Percentiles rank a stretch among this genome's conserved stretches.
These are phyloP conservation scores for Disparrhopalites patrizii DNA, from an alignment of 2,888 invertebrate species.

Conservation along the genomic window DNA sequence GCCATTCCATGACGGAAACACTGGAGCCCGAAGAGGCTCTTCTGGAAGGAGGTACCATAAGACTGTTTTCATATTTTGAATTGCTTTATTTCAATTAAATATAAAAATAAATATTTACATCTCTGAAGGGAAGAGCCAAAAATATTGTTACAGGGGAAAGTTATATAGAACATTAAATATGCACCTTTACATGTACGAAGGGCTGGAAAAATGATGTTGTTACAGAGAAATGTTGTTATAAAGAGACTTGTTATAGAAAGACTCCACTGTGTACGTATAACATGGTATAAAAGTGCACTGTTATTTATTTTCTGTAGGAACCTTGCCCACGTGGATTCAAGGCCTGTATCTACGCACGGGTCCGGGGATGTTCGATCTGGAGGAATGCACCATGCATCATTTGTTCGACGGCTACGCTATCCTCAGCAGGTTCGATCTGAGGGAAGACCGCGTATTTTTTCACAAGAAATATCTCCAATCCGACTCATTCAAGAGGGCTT, in stretches of 20 bases:
- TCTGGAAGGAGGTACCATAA: not conserved
- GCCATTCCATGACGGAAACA: slow-evolving; percentile 10
- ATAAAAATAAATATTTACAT: no score
- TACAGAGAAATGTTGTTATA: no score
- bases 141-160: no score
- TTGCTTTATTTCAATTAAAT: no score
- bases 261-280: no score
- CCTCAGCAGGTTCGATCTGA: slow-evolving; percentile 53
- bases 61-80: not conserved
- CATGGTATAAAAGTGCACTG: no score
- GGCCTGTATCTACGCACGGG: slow-evolving; percentile 14
- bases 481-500: slow-evolving; percentile 53
- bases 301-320: not conserved
- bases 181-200: no score
- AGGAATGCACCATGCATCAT: slow-evolving; percentile 15
- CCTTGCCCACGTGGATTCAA: not conserved
- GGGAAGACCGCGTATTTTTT: slow-evolving; percentile 51
- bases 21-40: not conserved
- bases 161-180: no score
- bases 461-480: slow-evolving; percentile 53
- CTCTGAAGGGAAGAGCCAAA: no score
- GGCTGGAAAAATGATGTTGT: no score
- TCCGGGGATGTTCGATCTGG: slow-evolving; percentile 12
- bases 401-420: slow-evolving; percentile 46
- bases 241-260: no score